phyloP scores from a whole-genome alignment of 1,140 invertebrate species.

The Parasteatoda tepidariorum region DNA sequence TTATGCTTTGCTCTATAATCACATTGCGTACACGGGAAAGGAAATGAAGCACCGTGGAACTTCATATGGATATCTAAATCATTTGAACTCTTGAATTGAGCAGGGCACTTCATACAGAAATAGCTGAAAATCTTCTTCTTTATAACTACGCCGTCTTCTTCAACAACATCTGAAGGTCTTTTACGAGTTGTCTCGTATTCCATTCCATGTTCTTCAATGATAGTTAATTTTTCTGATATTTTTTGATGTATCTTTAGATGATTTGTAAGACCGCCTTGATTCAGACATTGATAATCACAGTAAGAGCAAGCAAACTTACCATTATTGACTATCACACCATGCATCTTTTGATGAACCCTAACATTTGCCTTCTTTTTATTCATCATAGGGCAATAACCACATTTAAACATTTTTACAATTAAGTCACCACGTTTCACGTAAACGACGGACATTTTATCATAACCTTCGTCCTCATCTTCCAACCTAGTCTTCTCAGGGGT shows the following conservation, averaged over 20 bases:
- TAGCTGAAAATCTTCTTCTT: conserved; percentile 54
- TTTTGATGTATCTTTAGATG: conserved; percentile 82
- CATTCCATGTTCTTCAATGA: background rate
- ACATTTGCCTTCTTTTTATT: conserved; percentile 79
- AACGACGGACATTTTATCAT: conserved; percentile 70
- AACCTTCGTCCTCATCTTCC: conserved; percentile 57
- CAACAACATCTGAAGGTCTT: background rate
- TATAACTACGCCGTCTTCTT: background rate
- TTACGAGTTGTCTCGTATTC: background rate
- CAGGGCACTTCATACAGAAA: conserved; percentile 63
- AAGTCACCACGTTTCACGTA: conserved; percentile 79
- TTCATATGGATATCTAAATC: conserved; percentile 60
- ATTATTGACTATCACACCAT: conserved; percentile 69
- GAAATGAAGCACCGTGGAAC: conserved; percentile 61
- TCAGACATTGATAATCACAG: conserved; percentile 85
- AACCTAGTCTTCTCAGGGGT: conserved; percentile 29
- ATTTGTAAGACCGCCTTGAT: conserved; percentile 78
- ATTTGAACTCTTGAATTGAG: conserved; percentile 60
- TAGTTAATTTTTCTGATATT: conserved; percentile 13
- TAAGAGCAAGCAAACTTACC: conserved; percentile 74
- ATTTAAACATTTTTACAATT: conserved; percentile 87
- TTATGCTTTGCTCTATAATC: conserved; percentile 63
- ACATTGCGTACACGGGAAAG: conserved; percentile 62
- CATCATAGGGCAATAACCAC: conserved; percentile 85
- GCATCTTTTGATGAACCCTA: conserved; percentile 88